Percentiles rank a stretch among this genome's conserved stretches.
These are phyloP conservation scores for Pseudochirops cupreus DNA, from an alignment of 2,797 vertebrate genomes.

Conservation along the genomic window DNA sequence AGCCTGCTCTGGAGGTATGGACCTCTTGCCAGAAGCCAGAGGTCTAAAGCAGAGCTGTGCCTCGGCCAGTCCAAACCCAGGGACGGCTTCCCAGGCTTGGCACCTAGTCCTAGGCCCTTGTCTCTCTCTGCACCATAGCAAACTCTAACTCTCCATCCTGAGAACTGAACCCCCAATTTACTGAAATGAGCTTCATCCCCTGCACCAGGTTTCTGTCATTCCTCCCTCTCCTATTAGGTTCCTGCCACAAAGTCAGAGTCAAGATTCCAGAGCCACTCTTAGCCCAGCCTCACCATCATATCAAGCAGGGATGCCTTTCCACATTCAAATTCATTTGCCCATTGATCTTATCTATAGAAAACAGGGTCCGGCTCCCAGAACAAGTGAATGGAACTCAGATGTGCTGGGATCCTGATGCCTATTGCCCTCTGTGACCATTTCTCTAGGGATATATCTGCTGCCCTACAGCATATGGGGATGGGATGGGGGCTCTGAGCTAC, in stretches of 20 bases:
- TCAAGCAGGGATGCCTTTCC: not conserved
- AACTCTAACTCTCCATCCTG: not conserved
- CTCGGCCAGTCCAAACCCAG: too few relatives aligned
- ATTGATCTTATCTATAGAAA: not conserved
- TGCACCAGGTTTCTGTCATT: not conserved
- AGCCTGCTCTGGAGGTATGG: conserved; percentile 2
- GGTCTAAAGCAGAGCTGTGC: not conserved
- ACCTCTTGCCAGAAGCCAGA: not conserved
- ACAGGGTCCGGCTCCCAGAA: not conserved
- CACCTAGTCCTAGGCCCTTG: not conserved
- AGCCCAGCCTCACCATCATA: not conserved
- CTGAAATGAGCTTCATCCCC: not conserved
- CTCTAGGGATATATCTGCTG: not conserved
- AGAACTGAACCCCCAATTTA: not conserved
- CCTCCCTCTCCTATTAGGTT: not conserved
- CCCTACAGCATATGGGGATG: not conserved
- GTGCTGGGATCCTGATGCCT: not conserved
- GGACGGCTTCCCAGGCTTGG: not conserved
- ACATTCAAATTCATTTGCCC: not conserved
- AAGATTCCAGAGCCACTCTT: not conserved
- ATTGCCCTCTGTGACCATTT: not conserved
- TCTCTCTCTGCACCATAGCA: not conserved
- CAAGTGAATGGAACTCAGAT: not conserved
- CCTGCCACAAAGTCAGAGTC: not conserved
- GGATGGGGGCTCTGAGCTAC: not conserved